Conservation (phyloP, 2,888 invertebrate genomes). For the Melanargia galathea region DNA sequence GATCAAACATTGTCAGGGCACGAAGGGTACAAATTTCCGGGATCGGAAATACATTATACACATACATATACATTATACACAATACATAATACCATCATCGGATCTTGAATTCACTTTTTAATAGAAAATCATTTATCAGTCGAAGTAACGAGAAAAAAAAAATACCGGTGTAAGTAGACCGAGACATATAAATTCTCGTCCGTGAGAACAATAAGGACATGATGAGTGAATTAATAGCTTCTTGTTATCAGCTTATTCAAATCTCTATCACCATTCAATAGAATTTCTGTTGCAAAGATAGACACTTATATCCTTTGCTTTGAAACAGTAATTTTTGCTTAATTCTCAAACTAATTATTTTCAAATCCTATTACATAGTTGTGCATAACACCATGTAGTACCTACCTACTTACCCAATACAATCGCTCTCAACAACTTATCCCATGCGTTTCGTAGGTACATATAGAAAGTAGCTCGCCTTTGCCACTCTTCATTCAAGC, state of each 20-base stretch:
- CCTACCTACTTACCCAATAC: constrained; percentile 8
- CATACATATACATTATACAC: no score
- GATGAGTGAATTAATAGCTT: no score
- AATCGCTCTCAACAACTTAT: constrained; percentile 12
- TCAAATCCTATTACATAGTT: neutral
- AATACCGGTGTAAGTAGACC: no score
- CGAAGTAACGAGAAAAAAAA: no score
- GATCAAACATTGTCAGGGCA: constrained; percentile 23
- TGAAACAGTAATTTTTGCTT: neutral
- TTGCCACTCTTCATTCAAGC: constrained; percentile 75
- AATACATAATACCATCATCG: constrained; percentile 5
- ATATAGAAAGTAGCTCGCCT: constrained; percentile 78
- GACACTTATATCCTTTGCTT: no score
- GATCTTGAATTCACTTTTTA: neutral
- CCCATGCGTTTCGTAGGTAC: constrained; percentile 25
- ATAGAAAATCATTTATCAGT: no score
- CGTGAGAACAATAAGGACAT: no score
- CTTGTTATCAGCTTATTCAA: no score
- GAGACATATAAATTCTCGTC: no score
- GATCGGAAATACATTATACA: constrained; percentile 13
- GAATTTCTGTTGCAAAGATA: no score
- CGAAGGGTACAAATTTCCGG: constrained; percentile 21
- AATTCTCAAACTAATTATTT: neutral
- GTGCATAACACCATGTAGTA: constrained; percentile 18
- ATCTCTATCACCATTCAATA: no score